A percentile compares a stretch with the other conserved stretches of the same genome.
Conservation (phyloP, 2,113 vertebrate genomes). For the Perccottus glenii region DNA sequence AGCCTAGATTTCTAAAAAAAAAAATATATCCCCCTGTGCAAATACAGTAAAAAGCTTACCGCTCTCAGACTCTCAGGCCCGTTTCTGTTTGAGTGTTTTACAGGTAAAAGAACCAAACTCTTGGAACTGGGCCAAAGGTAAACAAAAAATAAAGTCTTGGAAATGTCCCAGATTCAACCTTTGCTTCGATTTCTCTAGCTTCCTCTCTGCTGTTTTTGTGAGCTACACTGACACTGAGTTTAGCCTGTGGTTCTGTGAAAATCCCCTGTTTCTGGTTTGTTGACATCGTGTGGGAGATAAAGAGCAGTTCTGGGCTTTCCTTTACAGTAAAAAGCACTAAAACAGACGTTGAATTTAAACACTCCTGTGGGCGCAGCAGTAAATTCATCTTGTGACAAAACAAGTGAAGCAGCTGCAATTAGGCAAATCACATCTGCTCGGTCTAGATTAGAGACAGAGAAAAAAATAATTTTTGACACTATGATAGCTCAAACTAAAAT, state of each 20-base stretch:
- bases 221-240: not conserved
- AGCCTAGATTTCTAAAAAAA: no score
- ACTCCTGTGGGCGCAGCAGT: conserved; percentile 7
- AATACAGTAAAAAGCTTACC: not conserved
- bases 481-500: no score
- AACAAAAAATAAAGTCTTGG: not conserved
- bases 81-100: not conserved
- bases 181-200: not conserved
- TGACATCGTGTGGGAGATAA: conserved; percentile 7
- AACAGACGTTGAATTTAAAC: conserved; percentile 14
- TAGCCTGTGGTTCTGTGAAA: conserved; percentile 9
- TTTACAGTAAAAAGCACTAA: not conserved
- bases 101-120: not conserved
- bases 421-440: conserved; percentile 4
- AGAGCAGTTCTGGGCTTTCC: not conserved
- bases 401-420: not conserved
- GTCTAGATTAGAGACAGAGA: not conserved
- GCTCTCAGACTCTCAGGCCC: not conserved
- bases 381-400: not conserved
- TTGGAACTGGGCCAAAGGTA: not conserved
- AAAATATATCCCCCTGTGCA: no score
- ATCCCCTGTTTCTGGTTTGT: conserved; percentile 1
- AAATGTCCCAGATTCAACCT: not conserved
- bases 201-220: not conserved
- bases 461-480: not conserved